Evolutionary conservation across 2,113 vertebrate genomes (phyloP).

Genomic region (Morone chrysops): DNA sequence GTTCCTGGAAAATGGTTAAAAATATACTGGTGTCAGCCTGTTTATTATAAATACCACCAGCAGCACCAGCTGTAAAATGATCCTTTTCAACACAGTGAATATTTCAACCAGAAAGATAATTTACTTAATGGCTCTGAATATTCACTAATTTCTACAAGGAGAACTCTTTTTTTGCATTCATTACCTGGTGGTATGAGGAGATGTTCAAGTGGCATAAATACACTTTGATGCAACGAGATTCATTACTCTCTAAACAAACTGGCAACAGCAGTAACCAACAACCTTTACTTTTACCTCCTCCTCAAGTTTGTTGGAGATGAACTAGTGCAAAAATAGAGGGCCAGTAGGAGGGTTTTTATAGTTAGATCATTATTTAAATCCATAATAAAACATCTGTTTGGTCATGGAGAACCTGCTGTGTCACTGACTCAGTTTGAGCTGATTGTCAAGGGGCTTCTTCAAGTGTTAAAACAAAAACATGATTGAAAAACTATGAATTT

Average conservation of each 20-base stretch:
- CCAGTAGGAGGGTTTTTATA: background rate
- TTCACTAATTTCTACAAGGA: no score
- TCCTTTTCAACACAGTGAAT: slow-evolving; percentile 56
- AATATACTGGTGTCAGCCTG: slow-evolving; percentile 68
- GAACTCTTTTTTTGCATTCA: no score
- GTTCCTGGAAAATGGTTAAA: slow-evolving; percentile 70
- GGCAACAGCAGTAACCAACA: slow-evolving; percentile 11
- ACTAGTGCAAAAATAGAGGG: background rate
- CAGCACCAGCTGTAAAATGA: slow-evolving; percentile 66
- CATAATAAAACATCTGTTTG: background rate
- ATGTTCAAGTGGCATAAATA: slow-evolving; percentile 9
- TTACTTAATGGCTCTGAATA: slow-evolving; percentile 28
- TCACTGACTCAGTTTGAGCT: slow-evolving; percentile 5
- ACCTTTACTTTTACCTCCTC: background rate
- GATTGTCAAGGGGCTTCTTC: slow-evolving; percentile 40
- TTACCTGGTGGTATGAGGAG: no score
- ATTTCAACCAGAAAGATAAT: slow-evolving; percentile 40
- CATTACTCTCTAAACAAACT: slow-evolving; percentile 3
- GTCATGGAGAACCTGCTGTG: slow-evolving; percentile 2
- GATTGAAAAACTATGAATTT: background rate
- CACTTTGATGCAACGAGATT: slow-evolving; percentile 5
- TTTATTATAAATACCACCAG: slow-evolving; percentile 72
- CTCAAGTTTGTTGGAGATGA: background rate
- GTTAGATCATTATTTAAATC: background rate
- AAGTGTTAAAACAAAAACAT: slow-evolving; percentile 20